Base-by-base conservation (phyloP, 2,888 invertebrate genomes). In the Hemistola chrysoprasaria region DNA sequence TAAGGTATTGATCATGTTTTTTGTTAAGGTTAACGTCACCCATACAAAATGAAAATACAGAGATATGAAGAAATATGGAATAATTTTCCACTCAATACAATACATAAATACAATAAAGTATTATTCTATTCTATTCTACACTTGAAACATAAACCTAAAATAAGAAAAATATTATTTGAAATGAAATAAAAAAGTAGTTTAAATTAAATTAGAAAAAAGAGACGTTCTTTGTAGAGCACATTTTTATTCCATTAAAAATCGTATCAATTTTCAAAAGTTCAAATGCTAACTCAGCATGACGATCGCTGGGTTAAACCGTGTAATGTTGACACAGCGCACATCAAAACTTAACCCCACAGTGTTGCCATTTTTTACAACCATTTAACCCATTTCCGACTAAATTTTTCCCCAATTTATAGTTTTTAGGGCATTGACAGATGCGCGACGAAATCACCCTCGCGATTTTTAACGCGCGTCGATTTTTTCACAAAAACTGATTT, bases 361-460 rank as follows among this genome's bases (percentile, higher is more conserved):
- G 79, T 74, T 76, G 71, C 74, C 59, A 65, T 72, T 71, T 70
- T 73, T 78, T 71, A 81, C 68, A 64, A 71, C 74, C 76, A 71
- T 81, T 82, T 82, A 86, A 86, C 83, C 85, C 86, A 85, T 87
- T 88, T 83, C 83, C 78, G 78, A 84, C 78, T 59, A 60, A 65
- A 66, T 71, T 80, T 41, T 79, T 70, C 69, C 78, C 78, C 68
- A 67, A 53, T 56, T 59, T 16, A 3, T 16, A 16, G 16, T 71
- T 74, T 27, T 22, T 11, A 24, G 42, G 38, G 29, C 30, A 30
- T 44, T 78, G 84, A 83, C 87, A 86, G 86, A 85, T 86, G 86
- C 73, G 64, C 67, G 52, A 60, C 46, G 66, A 62, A 50, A 53
- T 66, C 47, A 74, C 86, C 87, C 85, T 78, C 71, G 58, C 55